Evolutionary conservation across 2,113 vertebrate genomes (phyloP).

Genomic region (Xiphias gladius): DNA sequence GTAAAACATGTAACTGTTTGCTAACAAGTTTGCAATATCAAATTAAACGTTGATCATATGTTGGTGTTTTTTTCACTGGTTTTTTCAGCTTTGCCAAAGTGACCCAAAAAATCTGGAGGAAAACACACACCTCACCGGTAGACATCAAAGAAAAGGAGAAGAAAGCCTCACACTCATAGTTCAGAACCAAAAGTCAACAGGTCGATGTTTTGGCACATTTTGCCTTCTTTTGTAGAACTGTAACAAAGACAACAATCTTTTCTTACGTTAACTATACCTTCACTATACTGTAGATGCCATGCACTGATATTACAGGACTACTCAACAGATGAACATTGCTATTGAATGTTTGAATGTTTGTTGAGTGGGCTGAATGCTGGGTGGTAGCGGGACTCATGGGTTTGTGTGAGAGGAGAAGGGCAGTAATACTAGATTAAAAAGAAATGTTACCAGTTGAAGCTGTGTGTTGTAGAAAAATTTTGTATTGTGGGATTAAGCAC

Average conservation of each 20-base stretch:
- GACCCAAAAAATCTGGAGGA: neutral
- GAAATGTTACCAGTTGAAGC: neutral
- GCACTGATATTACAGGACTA: neutral
- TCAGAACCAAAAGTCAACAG: neutral
- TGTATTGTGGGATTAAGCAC: neutral
- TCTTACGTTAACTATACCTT: neutral
- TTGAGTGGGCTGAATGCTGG: neutral
- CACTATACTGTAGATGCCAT: neutral
- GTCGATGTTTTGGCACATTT: neutral
- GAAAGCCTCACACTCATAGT: neutral
- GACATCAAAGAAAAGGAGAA: neutral
- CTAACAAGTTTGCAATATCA: neutral
- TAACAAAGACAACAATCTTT: neutral
- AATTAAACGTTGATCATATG: neutral
- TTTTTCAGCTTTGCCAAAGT: neutral
- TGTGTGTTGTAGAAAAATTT: neutral
- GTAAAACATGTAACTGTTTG: neutral
- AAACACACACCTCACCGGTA: neutral
- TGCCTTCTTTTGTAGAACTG: neutral
- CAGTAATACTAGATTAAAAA: neutral
- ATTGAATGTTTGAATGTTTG: neutral
- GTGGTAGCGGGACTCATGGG: neutral
- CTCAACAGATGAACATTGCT: neutral
- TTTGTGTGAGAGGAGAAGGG: neutral
- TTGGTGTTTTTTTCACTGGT: neutral